These are phyloP conservation scores for Streptopelia turtur DNA, from an alignment of 2,797 vertebrate genomes.

Conservation along the genomic window DNA sequence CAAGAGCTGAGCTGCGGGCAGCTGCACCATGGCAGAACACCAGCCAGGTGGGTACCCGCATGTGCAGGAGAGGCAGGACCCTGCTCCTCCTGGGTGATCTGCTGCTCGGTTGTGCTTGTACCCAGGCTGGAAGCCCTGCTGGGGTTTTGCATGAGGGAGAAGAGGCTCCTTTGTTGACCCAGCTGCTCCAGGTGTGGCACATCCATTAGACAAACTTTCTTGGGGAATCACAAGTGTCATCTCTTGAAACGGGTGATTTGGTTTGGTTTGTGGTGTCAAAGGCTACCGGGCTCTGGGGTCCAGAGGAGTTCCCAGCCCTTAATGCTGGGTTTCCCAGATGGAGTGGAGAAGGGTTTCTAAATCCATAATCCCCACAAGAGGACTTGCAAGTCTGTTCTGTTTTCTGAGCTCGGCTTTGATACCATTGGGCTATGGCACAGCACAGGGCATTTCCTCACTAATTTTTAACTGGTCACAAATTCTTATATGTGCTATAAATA, in stretches of 20 bases:
- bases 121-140: not conserved
- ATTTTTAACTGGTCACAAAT: not conserved
- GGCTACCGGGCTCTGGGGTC: not conserved
- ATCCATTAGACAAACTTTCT: not conserved
- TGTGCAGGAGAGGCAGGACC: not conserved
- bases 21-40: accelerated
- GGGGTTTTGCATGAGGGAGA: not conserved
- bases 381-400: accelerated
- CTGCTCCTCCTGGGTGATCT: not conserved
- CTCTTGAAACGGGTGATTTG: not conserved
- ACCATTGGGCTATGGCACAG: not conserved
- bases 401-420: not conserved
- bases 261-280: not conserved
- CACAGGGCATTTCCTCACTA: not conserved
- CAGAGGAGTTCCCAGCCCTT: not conserved
- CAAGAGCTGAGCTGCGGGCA: not conserved
- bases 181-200: not conserved
- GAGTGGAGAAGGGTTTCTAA: not conserved
- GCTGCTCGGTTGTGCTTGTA: not conserved
- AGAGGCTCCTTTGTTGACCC: not conserved
- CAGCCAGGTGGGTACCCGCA: accelerated
- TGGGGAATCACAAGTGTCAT: not conserved
- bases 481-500: not conserved
- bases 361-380: not conserved
- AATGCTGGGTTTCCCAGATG: not conserved